These are phyloP conservation scores for Lates calcarifer DNA, from an alignment of 2,113 vertebrate species.

Conservation along the genomic window DNA sequence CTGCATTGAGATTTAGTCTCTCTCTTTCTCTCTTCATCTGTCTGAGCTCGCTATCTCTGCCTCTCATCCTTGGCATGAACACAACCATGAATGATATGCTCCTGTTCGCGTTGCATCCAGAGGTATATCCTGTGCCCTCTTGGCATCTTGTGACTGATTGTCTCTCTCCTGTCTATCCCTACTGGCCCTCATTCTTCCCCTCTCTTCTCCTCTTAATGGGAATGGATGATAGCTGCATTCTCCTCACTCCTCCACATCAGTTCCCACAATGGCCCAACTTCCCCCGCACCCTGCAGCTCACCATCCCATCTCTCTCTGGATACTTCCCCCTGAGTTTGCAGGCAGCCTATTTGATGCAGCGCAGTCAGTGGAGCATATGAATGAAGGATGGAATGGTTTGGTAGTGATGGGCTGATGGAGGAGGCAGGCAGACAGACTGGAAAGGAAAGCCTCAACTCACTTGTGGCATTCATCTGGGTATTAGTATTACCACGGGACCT, in stretches of 20 bases:
- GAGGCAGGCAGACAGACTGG: conserved; percentile 7
- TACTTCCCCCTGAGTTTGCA: conserved; percentile 9
- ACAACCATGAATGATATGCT: conserved; percentile 37
- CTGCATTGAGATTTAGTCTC: conserved; percentile 18
- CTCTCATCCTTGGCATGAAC: conserved; percentile 20
- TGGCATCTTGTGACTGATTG: conserved; percentile 50
- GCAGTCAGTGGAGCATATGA: conserved; percentile 56
- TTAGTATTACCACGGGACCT: not conserved
- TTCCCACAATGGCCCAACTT: conserved; percentile 20
- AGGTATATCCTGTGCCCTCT: conserved; percentile 40
- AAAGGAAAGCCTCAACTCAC: conserved; percentile 26
- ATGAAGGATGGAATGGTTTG: conserved; percentile 49
- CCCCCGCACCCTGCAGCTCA: conserved; percentile 26
- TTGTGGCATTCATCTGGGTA: conserved; percentile 14
- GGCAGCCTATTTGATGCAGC: conserved; percentile 44
- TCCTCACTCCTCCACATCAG: conserved; percentile 41
- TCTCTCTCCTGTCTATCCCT: conserved; percentile 13
- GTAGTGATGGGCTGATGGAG: conserved; percentile 4
- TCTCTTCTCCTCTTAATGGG: conserved; percentile 55
- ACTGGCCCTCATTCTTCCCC: not conserved
- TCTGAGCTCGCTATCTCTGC: not conserved
- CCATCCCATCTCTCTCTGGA: conserved; percentile 31
- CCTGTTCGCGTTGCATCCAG: not conserved
- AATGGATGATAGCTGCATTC: conserved; percentile 69
- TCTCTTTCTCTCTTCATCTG: conserved; percentile 10